These are phyloP conservation scores for Mechanitis messenoides DNA, from an alignment of 2,888 invertebrate genomes.

Conservation along the genomic window DNA sequence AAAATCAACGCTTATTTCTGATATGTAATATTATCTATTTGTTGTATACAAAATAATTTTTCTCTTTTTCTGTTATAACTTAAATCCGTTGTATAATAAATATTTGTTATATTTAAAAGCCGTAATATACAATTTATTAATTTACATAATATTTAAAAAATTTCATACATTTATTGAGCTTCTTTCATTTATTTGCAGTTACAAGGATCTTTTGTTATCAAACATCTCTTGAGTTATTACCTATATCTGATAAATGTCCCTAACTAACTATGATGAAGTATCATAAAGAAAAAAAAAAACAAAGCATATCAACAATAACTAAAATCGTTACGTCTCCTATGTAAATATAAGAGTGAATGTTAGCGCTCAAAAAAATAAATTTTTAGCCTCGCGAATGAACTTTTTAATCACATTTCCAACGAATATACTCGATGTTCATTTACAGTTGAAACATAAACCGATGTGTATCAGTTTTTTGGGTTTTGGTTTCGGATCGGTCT, in stretches of 20 bases:
- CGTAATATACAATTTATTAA: too few species aligned
- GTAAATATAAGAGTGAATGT: conserved; percentile 20
- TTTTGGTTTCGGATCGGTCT: neutral
- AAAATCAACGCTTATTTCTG: neutral
- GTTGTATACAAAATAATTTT: neutral
- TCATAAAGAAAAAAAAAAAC: too few species aligned
- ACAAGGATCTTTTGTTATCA: too few species aligned
- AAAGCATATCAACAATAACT: neutral
- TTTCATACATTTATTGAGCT: too few species aligned
- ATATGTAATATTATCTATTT: neutral
- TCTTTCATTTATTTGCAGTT: too few species aligned
- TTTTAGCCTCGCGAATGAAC: conserved; percentile 37
- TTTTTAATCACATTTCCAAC: conserved; percentile 49
- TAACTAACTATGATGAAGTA: too few species aligned
- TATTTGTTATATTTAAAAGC: neutral
- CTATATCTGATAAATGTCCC: too few species aligned
- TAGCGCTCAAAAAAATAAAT: conserved; percentile 27
- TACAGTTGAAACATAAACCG: conserved; percentile 14
- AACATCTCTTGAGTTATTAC: too few species aligned
- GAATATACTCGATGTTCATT: conserved; percentile 22
- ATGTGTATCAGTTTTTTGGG: conserved; percentile 8
- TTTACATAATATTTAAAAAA: too few species aligned
- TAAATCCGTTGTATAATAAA: too few species aligned
- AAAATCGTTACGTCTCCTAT: neutral
- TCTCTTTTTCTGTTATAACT: too few species aligned